A percentile compares a stretch with the other conserved stretches of the same genome.
phyloP scores from a whole-genome alignment of 2,113 vertebrate genomes.

The Pluvianellus socialis region DNA sequence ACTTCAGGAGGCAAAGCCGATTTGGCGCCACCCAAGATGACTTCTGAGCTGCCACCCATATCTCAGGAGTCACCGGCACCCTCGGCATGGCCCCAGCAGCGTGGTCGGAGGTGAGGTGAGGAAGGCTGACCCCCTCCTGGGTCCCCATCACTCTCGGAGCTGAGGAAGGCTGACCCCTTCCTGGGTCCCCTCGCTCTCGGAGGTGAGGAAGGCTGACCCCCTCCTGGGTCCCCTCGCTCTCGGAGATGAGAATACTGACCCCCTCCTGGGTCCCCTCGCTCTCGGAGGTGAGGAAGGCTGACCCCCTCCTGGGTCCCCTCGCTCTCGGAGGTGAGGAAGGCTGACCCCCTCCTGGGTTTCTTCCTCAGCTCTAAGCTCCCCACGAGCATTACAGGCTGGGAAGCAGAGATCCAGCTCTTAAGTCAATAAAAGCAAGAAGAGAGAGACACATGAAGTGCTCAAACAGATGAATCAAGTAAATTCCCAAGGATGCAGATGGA shows the following conservation, averaged over 20 bases:
- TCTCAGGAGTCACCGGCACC: neutral
- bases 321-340: neutral
- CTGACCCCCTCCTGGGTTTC: neutral
- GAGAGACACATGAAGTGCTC: neutral
- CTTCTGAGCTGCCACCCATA: neutral
- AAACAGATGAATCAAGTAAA: neutral
- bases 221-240: neutral
- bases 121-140: neutral
- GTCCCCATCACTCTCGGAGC: neutral
- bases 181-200: neutral
- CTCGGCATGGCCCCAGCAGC: accelerated
- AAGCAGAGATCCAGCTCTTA: neutral
- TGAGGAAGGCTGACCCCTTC: neutral
- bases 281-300: neutral
- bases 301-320: neutral
- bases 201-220: neutral
- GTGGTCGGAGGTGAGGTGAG: accelerated
- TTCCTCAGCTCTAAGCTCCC: neutral
- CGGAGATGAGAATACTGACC: neutral
- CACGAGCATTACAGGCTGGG: neutral
- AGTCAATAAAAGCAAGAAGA: neutral
- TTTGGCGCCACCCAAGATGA: neutral
- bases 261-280: neutral
- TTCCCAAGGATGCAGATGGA: neutral
- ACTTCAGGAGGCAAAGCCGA: neutral